Percentiles rank a stretch among this genome's conserved stretches.
phyloP scores from a whole-genome alignment of 2,113 vertebrate genomes.

The Perccottus glenii region DNA sequence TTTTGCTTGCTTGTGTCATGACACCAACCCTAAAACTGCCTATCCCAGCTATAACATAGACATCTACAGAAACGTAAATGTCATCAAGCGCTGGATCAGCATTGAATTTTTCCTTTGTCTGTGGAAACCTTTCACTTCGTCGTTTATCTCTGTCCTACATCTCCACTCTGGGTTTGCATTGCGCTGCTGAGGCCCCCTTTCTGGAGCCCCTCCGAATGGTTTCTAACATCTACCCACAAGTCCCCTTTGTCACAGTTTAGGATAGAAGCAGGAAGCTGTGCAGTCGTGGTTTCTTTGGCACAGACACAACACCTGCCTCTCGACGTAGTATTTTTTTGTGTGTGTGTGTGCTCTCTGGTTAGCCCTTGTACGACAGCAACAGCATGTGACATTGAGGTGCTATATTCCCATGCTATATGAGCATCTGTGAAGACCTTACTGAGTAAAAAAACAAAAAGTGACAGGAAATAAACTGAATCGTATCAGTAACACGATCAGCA shows the following conservation, averaged over 20 bases:
- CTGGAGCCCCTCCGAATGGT: conserved; percentile 49
- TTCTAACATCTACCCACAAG: conserved; percentile 2
- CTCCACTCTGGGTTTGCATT: conserved; percentile 45
- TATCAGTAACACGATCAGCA: conserved; percentile 4
- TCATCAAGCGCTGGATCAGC: not conserved
- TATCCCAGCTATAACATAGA: conserved; percentile 24
- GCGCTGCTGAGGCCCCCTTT: conserved; percentile 26
- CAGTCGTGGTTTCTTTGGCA: conserved; percentile 70
- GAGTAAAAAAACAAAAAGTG: not conserved
- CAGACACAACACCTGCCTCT: conserved; percentile 68
- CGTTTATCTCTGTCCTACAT: conserved; percentile 72
- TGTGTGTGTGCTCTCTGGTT: conserved; percentile 42
- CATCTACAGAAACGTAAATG: conserved; percentile 30
- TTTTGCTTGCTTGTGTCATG: not conserved
- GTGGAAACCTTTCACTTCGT: not conserved
- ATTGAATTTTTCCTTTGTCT: conserved; percentile 54
- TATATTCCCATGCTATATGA: not conserved
- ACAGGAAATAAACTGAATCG: conserved; percentile 44
- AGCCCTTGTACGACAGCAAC: conserved; percentile 39
- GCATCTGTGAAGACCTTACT: too few relatives aligned
- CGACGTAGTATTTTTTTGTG: conserved; percentile 11
- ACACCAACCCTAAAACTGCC: not conserved
- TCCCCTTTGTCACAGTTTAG: conserved; percentile 15
- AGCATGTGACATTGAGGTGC: conserved; percentile 33
- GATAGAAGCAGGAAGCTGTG: conserved; percentile 69